Evolutionary conservation across 2,797 vertebrate species (phyloP).

Genomic region (Sebastes oblongus): DNA sequence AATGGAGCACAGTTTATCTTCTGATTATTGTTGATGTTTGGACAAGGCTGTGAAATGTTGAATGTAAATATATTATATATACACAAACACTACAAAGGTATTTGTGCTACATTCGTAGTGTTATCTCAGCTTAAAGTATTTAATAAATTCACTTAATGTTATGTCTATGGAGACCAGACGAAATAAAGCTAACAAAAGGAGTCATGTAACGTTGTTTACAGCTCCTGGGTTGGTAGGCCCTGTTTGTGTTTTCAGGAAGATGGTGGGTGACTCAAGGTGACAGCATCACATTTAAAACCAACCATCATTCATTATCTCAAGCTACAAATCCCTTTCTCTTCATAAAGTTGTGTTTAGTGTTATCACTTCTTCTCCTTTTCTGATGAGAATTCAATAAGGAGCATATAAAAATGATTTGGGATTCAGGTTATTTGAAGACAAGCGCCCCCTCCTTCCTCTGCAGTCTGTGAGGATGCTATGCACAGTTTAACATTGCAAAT

Average conservation of each 20-base stretch:
- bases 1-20: not conserved
- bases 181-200: not conserved
- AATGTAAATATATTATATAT: not conserved
- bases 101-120: too few species aligned
- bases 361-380: not conserved
- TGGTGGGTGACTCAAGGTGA: constrained; percentile 21
- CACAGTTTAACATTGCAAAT: too few species aligned
- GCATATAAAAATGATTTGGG: not conserved
- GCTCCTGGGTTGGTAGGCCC: not conserved
- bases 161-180: too few species aligned
- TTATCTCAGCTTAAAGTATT: too few species aligned
- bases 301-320: not conserved
- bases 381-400: not conserved
- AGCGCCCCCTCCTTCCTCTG: not conserved
- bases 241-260: not conserved
- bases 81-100: too few species aligned
- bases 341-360: fast-evolving
- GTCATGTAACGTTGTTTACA: not conserved
- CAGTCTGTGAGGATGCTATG: not conserved
- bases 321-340: not conserved
- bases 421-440: constrained; percentile 64
- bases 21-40: not conserved
- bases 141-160: too few species aligned
- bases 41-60: not conserved
- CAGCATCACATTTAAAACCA: not conserved